A percentile compares a stretch with the other conserved stretches of the same genome.
phyloP scores from a whole-genome alignment of 1,140 invertebrate species.

The Drosophila nasuta region DNA sequence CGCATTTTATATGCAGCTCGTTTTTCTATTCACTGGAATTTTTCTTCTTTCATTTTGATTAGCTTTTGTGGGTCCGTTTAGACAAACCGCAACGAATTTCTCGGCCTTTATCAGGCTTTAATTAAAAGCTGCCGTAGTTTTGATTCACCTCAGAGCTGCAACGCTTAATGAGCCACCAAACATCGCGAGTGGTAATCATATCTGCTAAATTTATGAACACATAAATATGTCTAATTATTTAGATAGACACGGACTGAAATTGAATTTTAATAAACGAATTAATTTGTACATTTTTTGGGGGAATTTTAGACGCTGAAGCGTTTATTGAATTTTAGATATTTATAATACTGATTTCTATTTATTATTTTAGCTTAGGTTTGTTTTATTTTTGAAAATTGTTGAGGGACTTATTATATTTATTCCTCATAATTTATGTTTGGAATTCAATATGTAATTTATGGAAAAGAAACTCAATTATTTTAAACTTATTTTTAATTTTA shows the following conservation, averaged over 20 bases:
- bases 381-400: too few species aligned
- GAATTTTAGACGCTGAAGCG: background rate
- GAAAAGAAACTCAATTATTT: too few species aligned
- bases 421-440: too few species aligned
- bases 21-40: conserved; percentile 11
- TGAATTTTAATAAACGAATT: conserved; percentile 44
- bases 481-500: too few species aligned
- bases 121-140: conserved; percentile 74
- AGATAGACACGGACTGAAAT: conserved; percentile 50
- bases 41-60: conserved; percentile 47
- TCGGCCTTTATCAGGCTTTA: conserved; percentile 66
- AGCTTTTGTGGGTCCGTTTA: conserved; percentile 51
- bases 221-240: conserved; percentile 82
- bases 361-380: too few species aligned
- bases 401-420: too few species aligned
- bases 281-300: background rate
- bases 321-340: background rate
- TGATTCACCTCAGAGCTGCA: conserved; percentile 24
- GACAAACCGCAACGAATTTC: conserved; percentile 75
- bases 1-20: conserved; percentile 36
- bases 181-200: conserved; percentile 53
- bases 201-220: conserved; percentile 73
- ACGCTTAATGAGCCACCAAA: conserved; percentile 48
- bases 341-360: too few species aligned
- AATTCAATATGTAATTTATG: too few species aligned